These are phyloP conservation scores for Megaustenia siamemsis DNA, from an alignment of 2,888 invertebrate genomes.

Conservation along the genomic window DNA sequence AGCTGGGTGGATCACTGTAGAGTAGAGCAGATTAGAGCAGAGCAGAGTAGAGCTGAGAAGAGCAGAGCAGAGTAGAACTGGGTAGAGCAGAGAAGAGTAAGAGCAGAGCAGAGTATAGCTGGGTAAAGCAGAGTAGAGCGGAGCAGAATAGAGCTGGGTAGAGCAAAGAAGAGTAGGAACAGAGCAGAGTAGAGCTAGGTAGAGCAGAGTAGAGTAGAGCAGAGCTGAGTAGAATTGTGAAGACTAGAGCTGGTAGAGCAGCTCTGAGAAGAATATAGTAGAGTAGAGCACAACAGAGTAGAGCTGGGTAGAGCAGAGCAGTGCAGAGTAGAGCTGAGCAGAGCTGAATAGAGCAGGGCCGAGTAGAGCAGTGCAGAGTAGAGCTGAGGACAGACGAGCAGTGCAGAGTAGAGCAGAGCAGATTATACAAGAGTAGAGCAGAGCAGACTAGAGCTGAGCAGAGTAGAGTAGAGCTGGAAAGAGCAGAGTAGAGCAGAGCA, in stretches of 20 bases:
- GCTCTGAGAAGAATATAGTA: background rate
- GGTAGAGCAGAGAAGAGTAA: background rate
- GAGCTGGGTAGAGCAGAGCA: background rate
- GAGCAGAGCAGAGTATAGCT: background rate
- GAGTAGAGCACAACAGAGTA: background rate
- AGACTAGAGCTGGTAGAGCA: background rate
- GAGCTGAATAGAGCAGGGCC: background rate
- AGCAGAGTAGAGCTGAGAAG: background rate
- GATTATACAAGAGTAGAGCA: background rate
- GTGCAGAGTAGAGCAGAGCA: conserved; percentile 4
- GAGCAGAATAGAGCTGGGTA: background rate
- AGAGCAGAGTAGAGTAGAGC: conserved; percentile 15
- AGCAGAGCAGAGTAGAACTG: background rate
- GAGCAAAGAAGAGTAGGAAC: background rate
- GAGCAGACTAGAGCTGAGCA: background rate
- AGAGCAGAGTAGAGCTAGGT: background rate
- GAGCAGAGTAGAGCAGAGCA: background rate
- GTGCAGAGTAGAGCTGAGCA: background rate
- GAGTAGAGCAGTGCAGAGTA: background rate
- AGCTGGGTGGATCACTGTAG: background rate
- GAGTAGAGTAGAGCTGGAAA: background rate
- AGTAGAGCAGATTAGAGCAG: background rate
- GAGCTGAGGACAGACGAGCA: background rate
- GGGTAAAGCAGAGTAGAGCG: background rate
- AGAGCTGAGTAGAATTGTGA: background rate